Conservation (phyloP, 2,888 invertebrate genomes). For the Agapostemon virescens region DNA sequence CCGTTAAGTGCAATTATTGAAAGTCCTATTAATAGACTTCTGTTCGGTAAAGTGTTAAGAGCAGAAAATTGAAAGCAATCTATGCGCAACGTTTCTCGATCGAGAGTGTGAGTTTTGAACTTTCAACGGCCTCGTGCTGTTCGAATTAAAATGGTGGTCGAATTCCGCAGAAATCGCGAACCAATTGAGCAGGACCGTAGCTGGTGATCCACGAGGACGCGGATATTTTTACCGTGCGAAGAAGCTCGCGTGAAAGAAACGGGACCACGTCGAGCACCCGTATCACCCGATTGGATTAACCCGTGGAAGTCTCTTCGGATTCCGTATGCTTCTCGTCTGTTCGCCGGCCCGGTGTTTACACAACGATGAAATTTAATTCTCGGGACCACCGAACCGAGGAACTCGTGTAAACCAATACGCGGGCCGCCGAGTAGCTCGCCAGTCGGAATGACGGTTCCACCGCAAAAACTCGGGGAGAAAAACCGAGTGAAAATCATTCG, state of each 20-base stretch:
- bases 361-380: slow-evolving; percentile 75
- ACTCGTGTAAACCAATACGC: slow-evolving; percentile 68
- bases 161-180: background rate
- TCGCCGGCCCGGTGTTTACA: slow-evolving; percentile 66
- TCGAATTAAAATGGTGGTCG: background rate
- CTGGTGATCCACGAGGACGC: background rate
- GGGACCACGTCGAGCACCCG: slow-evolving; percentile 31
- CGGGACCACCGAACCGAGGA: slow-evolving; percentile 65
- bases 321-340: slow-evolving; percentile 68
- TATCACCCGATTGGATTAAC: slow-evolving; percentile 66
- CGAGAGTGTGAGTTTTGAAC: too few species aligned
- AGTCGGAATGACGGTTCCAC: slow-evolving; percentile 23
- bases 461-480: slow-evolving; percentile 46
- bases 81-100: too few species aligned
- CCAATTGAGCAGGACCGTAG: background rate
- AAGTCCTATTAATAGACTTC: too few species aligned
- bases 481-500: slow-evolving; percentile 42
- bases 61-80: too few species aligned
- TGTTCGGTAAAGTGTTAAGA: too few species aligned
- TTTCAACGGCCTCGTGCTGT: background rate
- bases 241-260: slow-evolving; percentile 33
- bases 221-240: slow-evolving; percentile 45
- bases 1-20: too few species aligned
- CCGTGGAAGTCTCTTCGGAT: slow-evolving; percentile 56
- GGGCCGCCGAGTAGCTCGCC: slow-evolving; percentile 19